Conservation (phyloP, 2,888 invertebrate genomes). For the Hoplodrina ambigua region DNA sequence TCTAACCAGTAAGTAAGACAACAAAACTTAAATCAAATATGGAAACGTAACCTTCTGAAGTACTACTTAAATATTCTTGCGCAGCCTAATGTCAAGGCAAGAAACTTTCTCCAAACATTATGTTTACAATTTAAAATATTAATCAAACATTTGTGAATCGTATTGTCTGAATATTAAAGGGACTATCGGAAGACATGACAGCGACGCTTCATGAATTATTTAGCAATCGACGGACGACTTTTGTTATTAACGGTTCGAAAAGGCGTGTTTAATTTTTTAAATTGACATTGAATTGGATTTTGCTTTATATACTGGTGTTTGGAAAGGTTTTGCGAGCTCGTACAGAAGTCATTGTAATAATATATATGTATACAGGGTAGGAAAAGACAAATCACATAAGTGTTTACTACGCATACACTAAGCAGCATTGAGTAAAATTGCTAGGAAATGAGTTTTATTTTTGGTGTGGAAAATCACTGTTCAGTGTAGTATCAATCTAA, state of each 20-base stretch:
- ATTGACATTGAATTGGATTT: constrained; percentile 20
- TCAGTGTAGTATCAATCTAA: too few relatives aligned
- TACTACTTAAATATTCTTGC: constrained; percentile 17
- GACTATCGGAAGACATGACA: constrained; percentile 38
- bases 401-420: too few relatives aligned
- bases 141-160: constrained; percentile 34
- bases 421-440: too few relatives aligned
- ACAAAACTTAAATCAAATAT: not conserved
- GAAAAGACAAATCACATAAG: too few relatives aligned
- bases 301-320: not conserved
- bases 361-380: too few relatives aligned
- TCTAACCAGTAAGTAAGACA: not conserved
- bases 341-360: not conserved
- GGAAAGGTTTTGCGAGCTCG: not conserved
- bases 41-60: not conserved
- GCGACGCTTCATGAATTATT: constrained; percentile 58
- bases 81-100: constrained; percentile 17
- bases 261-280: constrained; percentile 38
- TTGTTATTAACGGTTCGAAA: constrained; percentile 32
- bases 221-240: constrained; percentile 45
- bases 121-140: constrained; percentile 41
- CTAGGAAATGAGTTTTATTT: too few relatives aligned
- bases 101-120: constrained; percentile 26
- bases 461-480: too few relatives aligned
- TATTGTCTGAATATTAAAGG: constrained; percentile 57